Conservation (phyloP, 2,888 invertebrate genomes). For the Idaea straminata region DNA sequence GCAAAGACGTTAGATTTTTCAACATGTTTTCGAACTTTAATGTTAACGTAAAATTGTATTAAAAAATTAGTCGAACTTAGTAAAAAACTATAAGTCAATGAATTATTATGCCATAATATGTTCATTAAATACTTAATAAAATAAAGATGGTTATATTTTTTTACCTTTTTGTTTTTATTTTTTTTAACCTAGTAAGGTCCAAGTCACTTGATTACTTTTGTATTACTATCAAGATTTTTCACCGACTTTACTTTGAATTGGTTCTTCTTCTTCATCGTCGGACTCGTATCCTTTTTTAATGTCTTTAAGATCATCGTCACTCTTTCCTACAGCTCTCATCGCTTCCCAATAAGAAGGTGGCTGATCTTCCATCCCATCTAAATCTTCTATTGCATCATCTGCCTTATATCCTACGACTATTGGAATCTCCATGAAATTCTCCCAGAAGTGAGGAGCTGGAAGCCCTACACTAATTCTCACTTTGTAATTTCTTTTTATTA, state of each 20-base stretch:
- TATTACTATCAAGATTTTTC: not conserved
- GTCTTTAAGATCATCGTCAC: not conserved
- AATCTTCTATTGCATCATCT: not conserved
- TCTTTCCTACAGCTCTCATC: conserved; percentile 6
- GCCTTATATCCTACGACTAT: not conserved
- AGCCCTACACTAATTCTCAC: not conserved
- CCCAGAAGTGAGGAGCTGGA: not conserved
- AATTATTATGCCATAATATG: no score
- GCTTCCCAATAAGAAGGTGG: conserved; percentile 1
- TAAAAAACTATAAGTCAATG: no score
- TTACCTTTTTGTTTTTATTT: no score
- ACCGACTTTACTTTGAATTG: not conserved
- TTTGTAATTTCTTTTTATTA: not conserved
- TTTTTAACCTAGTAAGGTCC: no score
- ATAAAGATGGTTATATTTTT: no score
- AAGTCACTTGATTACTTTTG: no score
- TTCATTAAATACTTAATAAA: no score
- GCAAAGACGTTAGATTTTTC: no score
- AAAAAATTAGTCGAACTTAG: no score
- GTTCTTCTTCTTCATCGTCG: not conserved
- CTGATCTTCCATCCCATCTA: not conserved
- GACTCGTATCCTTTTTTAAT: not conserved
- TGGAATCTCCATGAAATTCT: not conserved
- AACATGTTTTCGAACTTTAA: no score
- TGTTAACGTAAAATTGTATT: no score